phyloP scores from a whole-genome alignment of 2,888 invertebrate genomes.

The Sarcophaga caerulescens region DNA sequence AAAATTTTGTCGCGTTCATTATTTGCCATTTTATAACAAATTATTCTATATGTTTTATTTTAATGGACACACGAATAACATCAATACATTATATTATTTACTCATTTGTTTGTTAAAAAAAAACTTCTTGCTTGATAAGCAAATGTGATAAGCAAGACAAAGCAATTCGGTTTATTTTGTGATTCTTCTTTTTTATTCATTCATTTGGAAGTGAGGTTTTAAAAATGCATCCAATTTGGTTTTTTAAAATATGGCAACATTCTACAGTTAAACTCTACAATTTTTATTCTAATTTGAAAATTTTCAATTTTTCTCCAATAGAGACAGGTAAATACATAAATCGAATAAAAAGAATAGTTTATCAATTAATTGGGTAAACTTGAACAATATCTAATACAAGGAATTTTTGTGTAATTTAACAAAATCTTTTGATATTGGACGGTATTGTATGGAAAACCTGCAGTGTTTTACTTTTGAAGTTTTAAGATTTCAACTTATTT shows the following conservation, averaged over 20 bases:
- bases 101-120: not conserved
- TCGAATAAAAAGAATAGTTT: not conserved
- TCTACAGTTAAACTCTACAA: not conserved
- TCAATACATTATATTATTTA: not conserved
- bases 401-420: not conserved
- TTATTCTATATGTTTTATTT: not conserved
- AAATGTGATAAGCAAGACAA: constrained; percentile 26
- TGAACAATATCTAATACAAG: not conserved
- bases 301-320: too few species aligned
- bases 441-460: too few species aligned
- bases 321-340: not conserved
- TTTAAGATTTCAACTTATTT: too few species aligned
- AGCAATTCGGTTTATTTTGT: constrained; percentile 12
- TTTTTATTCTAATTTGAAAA: not conserved
- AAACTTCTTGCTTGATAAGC: not conserved
- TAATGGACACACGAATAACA: not conserved
- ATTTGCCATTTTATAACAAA: constrained; percentile 43
- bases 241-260: constrained; percentile 21
- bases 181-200: constrained; percentile 17
- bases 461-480: too few species aligned
- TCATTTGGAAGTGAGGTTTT: not conserved
- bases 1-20: constrained; percentile 76
- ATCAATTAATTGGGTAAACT: not conserved
- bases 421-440: too few species aligned
- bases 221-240: not conserved